Base-by-base conservation (phyloP, 2,797 vertebrate genomes). In the Miichthys miiuy region DNA sequence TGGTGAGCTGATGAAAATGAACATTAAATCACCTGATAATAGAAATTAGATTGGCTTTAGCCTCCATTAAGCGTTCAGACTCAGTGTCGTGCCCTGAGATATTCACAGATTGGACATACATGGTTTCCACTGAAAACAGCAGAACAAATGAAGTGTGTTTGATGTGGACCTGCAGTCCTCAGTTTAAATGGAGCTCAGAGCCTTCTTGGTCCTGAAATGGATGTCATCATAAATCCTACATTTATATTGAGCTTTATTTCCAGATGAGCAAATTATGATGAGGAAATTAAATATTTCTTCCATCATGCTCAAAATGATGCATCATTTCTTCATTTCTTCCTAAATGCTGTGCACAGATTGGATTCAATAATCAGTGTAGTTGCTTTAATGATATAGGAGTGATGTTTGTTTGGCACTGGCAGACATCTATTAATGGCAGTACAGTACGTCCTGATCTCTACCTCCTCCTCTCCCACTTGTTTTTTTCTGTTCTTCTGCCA, bases 1-100 rank as follows among this genome's bases (percentile, higher is more conserved):
- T 25, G 62, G 54, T 50, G 69, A 44, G 21, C 70, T 72, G 70
- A 81, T 83, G 81, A 84, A 75, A 68, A 86, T 84, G 2, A 83
- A 55, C 50, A 64, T 82, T 77, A 78, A 84, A 82, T 69, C 60
- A 48, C n/a, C 11, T 48, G 55, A 58, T 76, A 72, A 88, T 80
- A 57, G 38, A 48, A 61, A 75, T 82, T 41, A 75, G 58, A 75
- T 74, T 77, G 68, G 25, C 72, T 62, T 79, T 85, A 50, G 57
- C 44, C 77, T 79, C 42, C 41, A 50, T 69, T 44, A 27, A 68
- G 50, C 23, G 10, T 38, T 12, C 57, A 23, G n/a, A 50, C 60
- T 21, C 30, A 21, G 20, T 20, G 65, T 8, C 47, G 16, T 11
- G 27, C 44, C 18, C 13, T 0, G 12, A 8, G 12, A 13, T 11